phyloP scores from a whole-genome alignment of 2,888 invertebrate genomes.

The Atrina japonica region DNA sequence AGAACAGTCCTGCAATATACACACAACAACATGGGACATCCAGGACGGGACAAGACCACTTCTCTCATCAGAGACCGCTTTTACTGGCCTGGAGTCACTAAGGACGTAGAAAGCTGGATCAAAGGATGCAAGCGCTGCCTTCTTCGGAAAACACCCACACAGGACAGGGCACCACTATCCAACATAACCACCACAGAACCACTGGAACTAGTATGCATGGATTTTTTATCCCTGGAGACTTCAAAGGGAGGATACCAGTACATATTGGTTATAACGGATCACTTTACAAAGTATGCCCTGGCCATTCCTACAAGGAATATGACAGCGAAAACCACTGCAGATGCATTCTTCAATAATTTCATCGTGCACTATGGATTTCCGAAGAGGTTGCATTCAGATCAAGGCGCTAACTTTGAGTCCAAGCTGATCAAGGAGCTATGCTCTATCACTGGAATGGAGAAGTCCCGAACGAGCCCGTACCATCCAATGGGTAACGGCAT shows the following conservation, averaged over 20 bases:
- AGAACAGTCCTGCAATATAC: neutral
- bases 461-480: conserved; percentile 20
- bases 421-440: conserved; percentile 27
- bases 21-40: conserved; percentile 19
- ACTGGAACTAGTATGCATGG: conserved; percentile 10
- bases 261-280: conserved; percentile 20
- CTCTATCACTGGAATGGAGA: conserved; percentile 9
- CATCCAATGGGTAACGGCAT: conserved; percentile 29
- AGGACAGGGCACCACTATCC: conserved; percentile 5
- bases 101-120: conserved; percentile 20
- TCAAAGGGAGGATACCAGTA: conserved; percentile 19
- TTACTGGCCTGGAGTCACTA: conserved; percentile 8
- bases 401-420: conserved; percentile 31
- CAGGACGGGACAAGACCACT: conserved; percentile 22
- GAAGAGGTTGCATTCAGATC: conserved; percentile 22
- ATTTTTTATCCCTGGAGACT: conserved; percentile 15
- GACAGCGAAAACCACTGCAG: conserved; percentile 15
- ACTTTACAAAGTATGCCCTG: conserved; percentile 21
- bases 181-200: conserved; percentile 22
- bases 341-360: conserved; percentile 17
- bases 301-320: conserved; percentile 13
- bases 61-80: conserved; percentile 8
- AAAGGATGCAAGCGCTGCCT: conserved; percentile 13
- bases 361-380: conserved; percentile 23
- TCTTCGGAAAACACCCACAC: conserved; percentile 5